Evolutionary conservation across 2,888 invertebrate genomes (phyloP).

Genomic region (Eurytoma californica): DNA sequence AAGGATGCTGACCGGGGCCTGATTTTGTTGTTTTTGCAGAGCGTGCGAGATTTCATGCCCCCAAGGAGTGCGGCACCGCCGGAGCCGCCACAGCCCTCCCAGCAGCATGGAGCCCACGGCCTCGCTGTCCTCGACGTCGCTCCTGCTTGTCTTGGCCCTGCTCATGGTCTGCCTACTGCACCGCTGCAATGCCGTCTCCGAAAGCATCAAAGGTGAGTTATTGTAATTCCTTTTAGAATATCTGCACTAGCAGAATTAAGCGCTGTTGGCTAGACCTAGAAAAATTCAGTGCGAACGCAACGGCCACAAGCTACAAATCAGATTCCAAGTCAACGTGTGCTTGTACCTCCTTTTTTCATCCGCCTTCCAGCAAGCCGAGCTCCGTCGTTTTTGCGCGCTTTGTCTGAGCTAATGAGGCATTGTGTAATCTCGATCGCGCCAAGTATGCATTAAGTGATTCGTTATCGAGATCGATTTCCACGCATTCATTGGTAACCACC

Average conservation of each 20-base stretch:
- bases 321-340: no score
- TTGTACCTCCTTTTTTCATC: neutral
- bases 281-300: no score
- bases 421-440: no score
- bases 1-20: neutral
- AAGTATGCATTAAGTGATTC: no score
- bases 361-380: neutral
- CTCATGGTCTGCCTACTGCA: conserved; percentile 59
- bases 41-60: conserved; percentile 51
- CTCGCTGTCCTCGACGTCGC: conserved; percentile 56
- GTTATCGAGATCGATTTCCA: neutral
- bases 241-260: no score
- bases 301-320: no score
- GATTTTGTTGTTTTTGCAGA: conserved; percentile 23
- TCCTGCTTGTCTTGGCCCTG: conserved; percentile 63
- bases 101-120: conserved; percentile 58
- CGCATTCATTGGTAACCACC: neutral
- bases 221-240: neutral
- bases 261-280: no score
- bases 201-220: conserved; percentile 70
- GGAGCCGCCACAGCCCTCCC: conserved; percentile 29
- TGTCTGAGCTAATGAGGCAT: no score
- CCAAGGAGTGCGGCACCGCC: conserved; percentile 42
- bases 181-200: conserved; percentile 65
- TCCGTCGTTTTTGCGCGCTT: no score